Base-by-base conservation (phyloP, 2,113 vertebrate genomes). In the Origma solitaria region DNA sequence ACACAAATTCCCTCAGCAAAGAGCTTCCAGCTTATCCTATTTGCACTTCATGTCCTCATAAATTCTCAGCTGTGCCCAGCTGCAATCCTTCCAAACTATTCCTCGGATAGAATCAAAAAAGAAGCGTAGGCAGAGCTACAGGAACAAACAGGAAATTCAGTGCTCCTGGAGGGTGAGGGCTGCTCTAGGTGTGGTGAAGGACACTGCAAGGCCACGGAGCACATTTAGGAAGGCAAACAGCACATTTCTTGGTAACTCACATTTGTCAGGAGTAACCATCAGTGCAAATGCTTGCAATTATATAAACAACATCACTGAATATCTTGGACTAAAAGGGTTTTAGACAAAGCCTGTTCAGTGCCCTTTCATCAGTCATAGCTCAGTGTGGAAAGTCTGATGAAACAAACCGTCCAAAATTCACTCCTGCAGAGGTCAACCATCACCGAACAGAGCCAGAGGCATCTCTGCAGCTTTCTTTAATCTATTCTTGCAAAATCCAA, bases 381-480 rank as follows among this genome's bases (percentile, higher is more conserved):
- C 31, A 7, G 27, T 82, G 64, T 70, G 47, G 58, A 87, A 84
- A 92, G 86, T 64, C 17, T 92, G 57, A 86, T 68, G 77, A 86
- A 76, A 94, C 35, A 75, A 93, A 80, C 28, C 20, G 25, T 62
- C 64, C 90, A 88, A 91, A 89, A 95, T 28, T 69, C 49, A 85
- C 44, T 78, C 47, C 38, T 80, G 47, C 66, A 93, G 91, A 88
- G 90, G 58, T 82, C 90, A 95, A 1, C 49, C 79, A 42, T 57
- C 73, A 69, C 68, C 73, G 82, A 69, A 51, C 33, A 73, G 44
- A 94, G 78, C 56, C 84, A 86, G 56, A 95, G 82, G 51, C 17
- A 61, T 77, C 80, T 40, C 11, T 35, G 79, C 73, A 93, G 88
- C 80, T 87, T 89, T 58, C 90, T 94, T 90, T 87, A 91, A 95